A percentile compares a stretch with the other conserved stretches of the same genome.
Conservation (phyloP, 2,888 invertebrate species). For the Lordiphosa fenestrarum region DNA sequence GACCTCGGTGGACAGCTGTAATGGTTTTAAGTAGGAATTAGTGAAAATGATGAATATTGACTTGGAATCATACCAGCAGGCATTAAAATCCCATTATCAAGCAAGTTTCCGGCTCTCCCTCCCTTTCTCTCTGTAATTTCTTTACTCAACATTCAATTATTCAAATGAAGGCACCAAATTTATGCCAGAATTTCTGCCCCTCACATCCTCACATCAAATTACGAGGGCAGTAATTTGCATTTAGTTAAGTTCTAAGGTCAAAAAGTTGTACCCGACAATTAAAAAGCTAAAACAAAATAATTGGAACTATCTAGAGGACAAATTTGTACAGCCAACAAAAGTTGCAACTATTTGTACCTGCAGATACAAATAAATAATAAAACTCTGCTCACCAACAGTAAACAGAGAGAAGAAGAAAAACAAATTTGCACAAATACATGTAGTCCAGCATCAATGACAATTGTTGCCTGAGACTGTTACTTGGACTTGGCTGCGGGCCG, state of each 20-base stretch:
- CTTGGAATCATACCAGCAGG: constrained; percentile 2
- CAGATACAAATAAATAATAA: constrained; percentile 1
- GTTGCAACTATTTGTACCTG: constrained; percentile 13
- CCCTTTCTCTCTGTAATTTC: constrained; percentile 20
- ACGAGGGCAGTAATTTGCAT: constrained; percentile 7
- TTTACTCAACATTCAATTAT: constrained; percentile 34
- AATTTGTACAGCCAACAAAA: constrained; percentile 6
- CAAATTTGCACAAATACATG: constrained; percentile 53
- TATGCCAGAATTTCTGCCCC: constrained; percentile 9
- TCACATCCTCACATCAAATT: constrained; percentile 5
- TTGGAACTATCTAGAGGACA: constrained; percentile 1
- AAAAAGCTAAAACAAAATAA: constrained; percentile 8
- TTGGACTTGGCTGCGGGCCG: constrained; percentile 49
- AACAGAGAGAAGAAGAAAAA: constrained; percentile 28
- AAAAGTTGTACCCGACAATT: constrained; percentile 8
- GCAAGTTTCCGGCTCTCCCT: neutral
- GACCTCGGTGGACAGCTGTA: constrained; percentile 9
- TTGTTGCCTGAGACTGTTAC: constrained; percentile 24
- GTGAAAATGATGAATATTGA: constrained; percentile 15
- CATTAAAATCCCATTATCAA: constrained; percentile 8
- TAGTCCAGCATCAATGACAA: constrained; percentile 4
- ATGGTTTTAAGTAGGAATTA: neutral
- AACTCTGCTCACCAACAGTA: constrained; percentile 16
- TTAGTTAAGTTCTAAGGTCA: constrained; percentile 6
- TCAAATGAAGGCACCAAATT: constrained; percentile 28